Evolutionary conservation across 2,797 vertebrate genomes (phyloP), one percentile per base, ranked within the genome.

Genomic region (Sebastes vulpes): DNA sequence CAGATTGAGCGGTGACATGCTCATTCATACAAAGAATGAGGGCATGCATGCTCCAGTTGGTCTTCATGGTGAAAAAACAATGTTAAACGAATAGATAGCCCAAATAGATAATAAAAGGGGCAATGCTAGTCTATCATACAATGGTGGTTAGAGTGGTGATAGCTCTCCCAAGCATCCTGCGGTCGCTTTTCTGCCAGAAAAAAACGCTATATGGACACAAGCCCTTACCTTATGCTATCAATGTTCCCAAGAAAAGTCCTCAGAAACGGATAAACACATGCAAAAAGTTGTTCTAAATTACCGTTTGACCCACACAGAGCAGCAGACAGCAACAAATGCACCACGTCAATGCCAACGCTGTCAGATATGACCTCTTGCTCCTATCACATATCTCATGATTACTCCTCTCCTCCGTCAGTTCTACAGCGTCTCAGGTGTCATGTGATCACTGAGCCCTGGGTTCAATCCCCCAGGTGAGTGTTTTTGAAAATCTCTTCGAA

Each of bases 321-420:
- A 72, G 23, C 12, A 16, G 54, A 50, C 60, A 46, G 66, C 57
- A 74, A 52, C 78, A 69, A 42, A 56, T 71, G 77, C 50, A 56
- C 26, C 46, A 11, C 20, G 3, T 48, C 18, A 32, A 50, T 57
- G 63, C 67, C 59, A 86, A 35, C 29, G 9, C 57, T 72, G 38
- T 32, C 21, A 72, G 38, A 76, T 72, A 58, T 20, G 9, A 46
- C 79, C 87, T 77, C 68, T 61, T 42, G 29, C 73, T 78, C 50
- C 57, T 87, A 81, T 90, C 77, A 50, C 46, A 57, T 88, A 72
- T 86, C 89, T 14, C 26, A 31, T 60, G 80, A 90, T 91, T 87
- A 28, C 84, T 25, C 29, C 32, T 73, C 10, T 59, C 21, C 32
- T 74, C 64, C 60, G 9, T 65, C 26, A 21, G 32, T 10, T 46